phyloP scores from a whole-genome alignment of 2,113 vertebrate species.

The Paradoxurus hermaphroditus region DNA sequence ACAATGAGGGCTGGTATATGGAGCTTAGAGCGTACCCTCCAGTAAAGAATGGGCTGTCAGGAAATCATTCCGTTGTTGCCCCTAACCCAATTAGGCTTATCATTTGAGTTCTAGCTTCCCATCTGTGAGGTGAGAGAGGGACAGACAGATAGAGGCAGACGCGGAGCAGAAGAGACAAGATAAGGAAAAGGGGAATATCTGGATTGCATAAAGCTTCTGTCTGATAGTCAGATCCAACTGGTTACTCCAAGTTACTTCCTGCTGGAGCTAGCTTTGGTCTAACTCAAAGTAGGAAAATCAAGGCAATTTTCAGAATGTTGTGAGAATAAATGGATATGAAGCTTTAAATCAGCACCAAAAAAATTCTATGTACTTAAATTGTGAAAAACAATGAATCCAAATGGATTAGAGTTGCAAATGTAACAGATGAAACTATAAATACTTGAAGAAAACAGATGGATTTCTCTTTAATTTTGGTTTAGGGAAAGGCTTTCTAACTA shows the following conservation, averaged over 20 bases:
- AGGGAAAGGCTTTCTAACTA: not conserved
- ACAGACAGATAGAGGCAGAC: not conserved
- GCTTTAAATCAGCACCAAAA: not conserved
- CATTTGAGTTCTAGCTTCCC: constrained; percentile 69
- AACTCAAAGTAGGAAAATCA: not conserved
- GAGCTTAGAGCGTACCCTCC: constrained; percentile 61
- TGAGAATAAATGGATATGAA: not conserved
- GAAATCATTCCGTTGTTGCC: constrained; percentile 23
- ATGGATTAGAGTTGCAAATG: not conserved
- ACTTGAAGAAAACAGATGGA: not conserved
- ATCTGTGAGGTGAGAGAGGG: constrained; percentile 50
- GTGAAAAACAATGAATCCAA: not conserved
- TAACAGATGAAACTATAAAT: not conserved
- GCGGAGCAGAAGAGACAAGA: not conserved
- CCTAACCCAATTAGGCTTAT: constrained; percentile 68
- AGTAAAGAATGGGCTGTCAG: constrained; percentile 55
- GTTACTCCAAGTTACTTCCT: not conserved
- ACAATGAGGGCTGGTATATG: constrained; percentile 73
- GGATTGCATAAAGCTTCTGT: not conserved
- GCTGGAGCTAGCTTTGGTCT: not conserved
- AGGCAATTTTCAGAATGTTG: not conserved
- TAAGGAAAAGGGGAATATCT: not conserved
- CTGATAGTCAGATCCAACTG: not conserved
- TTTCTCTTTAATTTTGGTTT: not conserved
- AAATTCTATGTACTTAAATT: not conserved